phyloP scores from a whole-genome alignment of 2,113 vertebrate genomes.

The Erythrocercus mccallii region DNA sequence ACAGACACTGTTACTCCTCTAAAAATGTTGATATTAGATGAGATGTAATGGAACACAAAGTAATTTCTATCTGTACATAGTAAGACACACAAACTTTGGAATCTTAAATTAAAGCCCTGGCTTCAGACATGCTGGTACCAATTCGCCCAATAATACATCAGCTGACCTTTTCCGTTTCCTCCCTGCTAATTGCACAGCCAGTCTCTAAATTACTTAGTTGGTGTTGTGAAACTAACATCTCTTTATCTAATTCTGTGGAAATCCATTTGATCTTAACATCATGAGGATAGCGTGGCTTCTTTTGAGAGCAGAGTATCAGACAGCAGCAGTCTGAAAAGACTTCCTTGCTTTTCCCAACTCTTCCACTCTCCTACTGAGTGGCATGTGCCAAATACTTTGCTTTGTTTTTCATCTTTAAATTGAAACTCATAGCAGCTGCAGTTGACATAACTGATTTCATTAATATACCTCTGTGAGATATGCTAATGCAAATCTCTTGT shows the following conservation, averaged over 20 bases:
- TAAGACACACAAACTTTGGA: neutral
- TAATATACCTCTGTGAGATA: neutral
- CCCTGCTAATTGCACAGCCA: neutral
- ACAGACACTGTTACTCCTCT: neutral
- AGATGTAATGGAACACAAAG: neutral
- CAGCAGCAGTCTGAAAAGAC: neutral
- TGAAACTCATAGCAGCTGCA: neutral
- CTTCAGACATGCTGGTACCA: conserved; percentile 5
- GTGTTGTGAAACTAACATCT: neutral
- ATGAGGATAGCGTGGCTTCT: neutral
- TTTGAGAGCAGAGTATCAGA: neutral
- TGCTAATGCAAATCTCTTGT: neutral
- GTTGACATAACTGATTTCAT: neutral
- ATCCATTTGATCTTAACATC: neutral
- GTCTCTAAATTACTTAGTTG: neutral
- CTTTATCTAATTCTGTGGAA: neutral
- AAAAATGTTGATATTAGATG: neutral
- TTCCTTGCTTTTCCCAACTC: neutral
- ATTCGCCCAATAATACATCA: neutral
- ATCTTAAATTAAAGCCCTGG: neutral
- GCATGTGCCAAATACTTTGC: neutral
- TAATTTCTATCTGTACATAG: neutral
- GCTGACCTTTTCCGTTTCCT: conserved; percentile 4
- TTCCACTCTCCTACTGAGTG: neutral
- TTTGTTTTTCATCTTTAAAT: neutral